Conservation (phyloP, 2,113 vertebrate genomes). For the Psammodynastes pulverulentus region DNA sequence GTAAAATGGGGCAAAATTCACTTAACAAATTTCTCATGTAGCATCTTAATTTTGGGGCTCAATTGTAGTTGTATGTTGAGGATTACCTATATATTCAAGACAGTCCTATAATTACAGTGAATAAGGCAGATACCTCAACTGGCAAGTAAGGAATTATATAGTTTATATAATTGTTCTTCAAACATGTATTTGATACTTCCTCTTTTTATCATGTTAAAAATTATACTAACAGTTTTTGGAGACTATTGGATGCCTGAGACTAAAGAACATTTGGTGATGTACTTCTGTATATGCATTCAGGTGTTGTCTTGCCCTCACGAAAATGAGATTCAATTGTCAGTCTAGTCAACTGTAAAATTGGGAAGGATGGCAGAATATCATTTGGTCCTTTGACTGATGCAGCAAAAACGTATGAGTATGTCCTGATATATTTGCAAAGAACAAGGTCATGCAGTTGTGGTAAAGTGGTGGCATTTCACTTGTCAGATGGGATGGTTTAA, state of each 20-base stretch:
- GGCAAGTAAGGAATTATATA: not conserved
- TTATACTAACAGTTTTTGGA: not conserved
- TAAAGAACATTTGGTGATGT: not conserved
- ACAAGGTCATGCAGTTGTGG: not conserved
- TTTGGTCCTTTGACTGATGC: not conserved
- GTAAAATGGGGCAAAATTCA: no score
- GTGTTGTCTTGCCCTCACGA: not conserved
- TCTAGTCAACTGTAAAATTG: not conserved
- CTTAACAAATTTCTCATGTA: no score
- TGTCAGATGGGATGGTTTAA: slow-evolving; percentile 14
- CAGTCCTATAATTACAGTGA: not conserved
- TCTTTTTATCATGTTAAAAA: not conserved
- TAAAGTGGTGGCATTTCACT: slow-evolving; percentile 11
- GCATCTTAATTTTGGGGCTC: no score
- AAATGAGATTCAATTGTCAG: not conserved
- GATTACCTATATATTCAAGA: not conserved
- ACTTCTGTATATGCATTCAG: not conserved
- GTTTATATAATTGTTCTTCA: not conserved
- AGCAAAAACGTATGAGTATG: not conserved
- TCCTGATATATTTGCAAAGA: not conserved
- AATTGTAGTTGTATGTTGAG: no score
- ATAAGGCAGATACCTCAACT: not conserved
- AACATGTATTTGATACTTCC: not conserved
- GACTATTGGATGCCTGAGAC: not conserved
- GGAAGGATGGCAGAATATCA: not conserved